phyloP scores from a whole-genome alignment of 2,888 invertebrate genomes.

The Mechanitis mazaeus region DNA sequence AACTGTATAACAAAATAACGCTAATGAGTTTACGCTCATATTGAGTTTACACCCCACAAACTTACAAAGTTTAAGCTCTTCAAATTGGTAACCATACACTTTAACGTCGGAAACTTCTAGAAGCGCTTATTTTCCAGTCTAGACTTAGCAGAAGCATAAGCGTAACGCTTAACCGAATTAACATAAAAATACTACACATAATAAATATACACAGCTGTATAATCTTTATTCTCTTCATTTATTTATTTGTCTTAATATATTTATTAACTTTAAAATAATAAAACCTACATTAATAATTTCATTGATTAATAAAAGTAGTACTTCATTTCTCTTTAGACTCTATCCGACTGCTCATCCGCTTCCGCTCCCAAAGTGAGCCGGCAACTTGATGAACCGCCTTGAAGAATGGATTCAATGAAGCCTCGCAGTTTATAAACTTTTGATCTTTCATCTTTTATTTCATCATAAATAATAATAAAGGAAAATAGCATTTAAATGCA shows the following conservation, averaged over 20 bases:
- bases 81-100: conserved; percentile 36
- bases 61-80: conserved; percentile 26
- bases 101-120: conserved; percentile 26
- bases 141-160: neutral
- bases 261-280: too few relatives aligned
- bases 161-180: conserved; percentile 5
- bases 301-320: too few relatives aligned
- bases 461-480: conserved; percentile 23
- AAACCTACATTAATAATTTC: too few relatives aligned
- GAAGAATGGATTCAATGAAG: conserved; percentile 21
- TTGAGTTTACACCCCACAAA: conserved; percentile 30
- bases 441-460: conserved; percentile 20
- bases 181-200: too few relatives aligned
- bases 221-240: too few relatives aligned
- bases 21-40: conserved; percentile 19
- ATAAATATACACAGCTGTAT: too few relatives aligned
- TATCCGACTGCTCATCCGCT: neutral
- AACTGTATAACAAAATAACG: conserved; percentile 28
- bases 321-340: too few relatives aligned
- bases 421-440: conserved; percentile 22
- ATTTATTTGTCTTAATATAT: too few relatives aligned
- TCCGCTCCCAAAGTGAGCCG: neutral
- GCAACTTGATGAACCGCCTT: conserved; percentile 10
- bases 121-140: conserved; percentile 20
- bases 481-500: conserved; percentile 12